These are phyloP conservation scores for Pteromalus puparum DNA, from an alignment of 1,140 invertebrate species.

Conservation along the genomic window DNA sequence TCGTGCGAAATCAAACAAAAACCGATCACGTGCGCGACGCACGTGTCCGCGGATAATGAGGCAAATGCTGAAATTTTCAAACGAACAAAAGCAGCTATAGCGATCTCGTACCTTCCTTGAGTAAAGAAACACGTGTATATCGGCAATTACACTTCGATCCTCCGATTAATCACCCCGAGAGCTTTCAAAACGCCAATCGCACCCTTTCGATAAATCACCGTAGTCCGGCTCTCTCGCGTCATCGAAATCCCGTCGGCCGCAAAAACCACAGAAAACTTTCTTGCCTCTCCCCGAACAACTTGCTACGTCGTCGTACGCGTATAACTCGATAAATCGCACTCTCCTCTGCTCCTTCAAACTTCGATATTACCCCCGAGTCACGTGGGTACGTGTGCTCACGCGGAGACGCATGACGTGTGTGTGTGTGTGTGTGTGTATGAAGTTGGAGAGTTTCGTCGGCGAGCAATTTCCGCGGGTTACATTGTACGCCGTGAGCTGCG, in stretches of 20 bases:
- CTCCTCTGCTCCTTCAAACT: not conserved
- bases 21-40: no score
- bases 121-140: no score
- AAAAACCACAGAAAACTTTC: not conserved
- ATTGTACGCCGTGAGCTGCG: not conserved
- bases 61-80: no score
- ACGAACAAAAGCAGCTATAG: no score
- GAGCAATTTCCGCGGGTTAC: not conserved
- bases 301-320: not conserved
- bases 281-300: not conserved
- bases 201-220: not conserved
- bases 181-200: not conserved
- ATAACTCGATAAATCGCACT: conserved; percentile 11
- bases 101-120: no score
- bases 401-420: no score
- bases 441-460: not conserved
- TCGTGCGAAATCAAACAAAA: no score
- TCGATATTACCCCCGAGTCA: not conserved
- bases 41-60: no score
- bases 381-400: no score
- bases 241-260: not conserved
- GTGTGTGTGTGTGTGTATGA: no score
- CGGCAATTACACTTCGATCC: no score
- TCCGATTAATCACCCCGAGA: no score
- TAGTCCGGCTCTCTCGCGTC: not conserved